Base-by-base conservation (phyloP, 2,888 invertebrate species). In the Hypomecis atomaria region DNA sequence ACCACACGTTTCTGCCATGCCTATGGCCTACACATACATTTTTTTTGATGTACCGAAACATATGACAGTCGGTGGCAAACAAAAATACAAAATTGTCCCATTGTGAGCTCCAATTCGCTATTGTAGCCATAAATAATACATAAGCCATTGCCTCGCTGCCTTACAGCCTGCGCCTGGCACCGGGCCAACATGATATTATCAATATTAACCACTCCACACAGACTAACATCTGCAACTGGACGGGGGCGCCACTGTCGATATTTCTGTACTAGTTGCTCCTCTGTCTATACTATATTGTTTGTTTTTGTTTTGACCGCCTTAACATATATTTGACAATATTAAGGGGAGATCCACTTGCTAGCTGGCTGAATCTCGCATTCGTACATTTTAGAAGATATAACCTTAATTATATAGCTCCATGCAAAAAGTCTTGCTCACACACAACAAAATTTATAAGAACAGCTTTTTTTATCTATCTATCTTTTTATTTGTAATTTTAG, bases 111-210 rank as follows among this genome's bases (percentile, higher is more conserved):
- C 3, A 11, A 49, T 37, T n/a, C 36, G 49, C 49, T 36, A 11
- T 8, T 11, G 6, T 6, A 34, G 10, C 1, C 40, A 5, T 52
- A 40, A 10, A 52, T 52, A 11, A 43, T n/a, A 33, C 47, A 40
- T 40, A 40, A 40, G 23, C 38, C 38, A 40, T 42, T 10, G 40
- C 9, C 54, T 43, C 5, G 47, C 42, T 47, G 56, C 54, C 56
- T 57, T 45, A 13, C 36, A 54, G 59, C 33, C 54, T 62, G 48
- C 59, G 49, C 56, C 43, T 69, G 71, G 69, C 60, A 8, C 9
- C 5, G 10, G 23, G 68, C 71, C 71, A 70, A 58, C 52, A 33
- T 42, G 63, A 62, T 68, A 68, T 57, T 61, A 71, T 64, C 68
- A 64, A 62, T 68, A 69, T 60, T 63, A 66, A 64, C 43, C 47